Evolutionary conservation across 2,888 invertebrate species (phyloP).

Genomic region (Abscondita cerata): DNA sequence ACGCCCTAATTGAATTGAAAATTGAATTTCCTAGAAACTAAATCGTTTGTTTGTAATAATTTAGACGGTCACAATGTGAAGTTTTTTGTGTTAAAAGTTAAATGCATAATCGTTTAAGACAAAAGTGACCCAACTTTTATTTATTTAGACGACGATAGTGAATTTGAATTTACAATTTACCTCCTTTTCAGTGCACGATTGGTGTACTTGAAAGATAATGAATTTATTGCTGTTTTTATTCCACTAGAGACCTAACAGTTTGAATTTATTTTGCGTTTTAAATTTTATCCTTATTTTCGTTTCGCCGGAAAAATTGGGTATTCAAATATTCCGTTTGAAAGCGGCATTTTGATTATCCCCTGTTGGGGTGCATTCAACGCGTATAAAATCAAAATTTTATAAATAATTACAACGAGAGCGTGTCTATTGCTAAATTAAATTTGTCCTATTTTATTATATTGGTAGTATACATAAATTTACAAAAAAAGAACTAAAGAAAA

Average conservation of each 20-base stretch:
- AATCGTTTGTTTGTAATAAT: constrained; percentile 15
- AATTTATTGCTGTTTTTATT: constrained; percentile 28
- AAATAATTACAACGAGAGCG: constrained; percentile 3
- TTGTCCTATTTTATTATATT: constrained; percentile 5
- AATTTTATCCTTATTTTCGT: constrained; percentile 8
- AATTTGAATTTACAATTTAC: constrained; percentile 27
- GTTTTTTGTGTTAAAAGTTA: too few relatives aligned
- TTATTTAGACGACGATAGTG: constrained; percentile 11
- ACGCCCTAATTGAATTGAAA: constrained; percentile 22
- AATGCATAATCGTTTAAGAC: too few relatives aligned
- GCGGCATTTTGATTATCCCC: constrained; percentile 12
- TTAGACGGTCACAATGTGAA: constrained; percentile 14
- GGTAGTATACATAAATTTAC: neutral
- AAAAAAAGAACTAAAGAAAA: too few relatives aligned
- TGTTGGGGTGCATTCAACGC: constrained; percentile 4
- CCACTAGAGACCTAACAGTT: constrained; percentile 22
- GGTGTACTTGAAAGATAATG: constrained; percentile 23
- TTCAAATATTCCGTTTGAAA: constrained; percentile 12
- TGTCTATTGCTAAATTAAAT: constrained; percentile 6
- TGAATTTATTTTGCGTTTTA: constrained; percentile 24
- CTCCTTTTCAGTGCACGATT: constrained; percentile 17
- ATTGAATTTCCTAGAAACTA: constrained; percentile 22
- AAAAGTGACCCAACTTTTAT: constrained; percentile 19
- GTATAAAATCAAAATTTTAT: constrained; percentile 15
- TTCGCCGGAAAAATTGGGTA: constrained; percentile 9